A percentile compares a stretch with the other conserved stretches of the same genome.
phyloP scores from a whole-genome alignment of 2,797 vertebrate species.

The Apodemus agrarius region DNA sequence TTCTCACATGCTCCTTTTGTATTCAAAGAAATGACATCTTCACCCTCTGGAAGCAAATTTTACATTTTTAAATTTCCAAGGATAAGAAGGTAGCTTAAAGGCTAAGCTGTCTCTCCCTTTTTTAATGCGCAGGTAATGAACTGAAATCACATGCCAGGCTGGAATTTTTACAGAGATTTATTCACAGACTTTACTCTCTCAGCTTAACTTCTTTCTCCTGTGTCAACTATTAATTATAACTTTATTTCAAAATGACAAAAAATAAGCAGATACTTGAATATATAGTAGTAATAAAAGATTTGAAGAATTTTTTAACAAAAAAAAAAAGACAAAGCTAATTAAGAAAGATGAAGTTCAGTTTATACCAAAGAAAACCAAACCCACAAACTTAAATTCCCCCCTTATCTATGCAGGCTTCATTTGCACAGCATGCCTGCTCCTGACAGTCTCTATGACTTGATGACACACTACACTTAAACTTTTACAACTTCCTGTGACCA shows the following conservation, averaged over 20 bases:
- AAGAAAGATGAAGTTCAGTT: conserved; percentile 46
- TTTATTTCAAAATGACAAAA: conserved; percentile 68
- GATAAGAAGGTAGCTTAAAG: conserved; percentile 74
- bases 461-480: fast-evolving
- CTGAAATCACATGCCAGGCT: conserved; percentile 69
- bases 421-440: not conserved
- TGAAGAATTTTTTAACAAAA: conserved; percentile 42
- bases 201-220: conserved; percentile 15
- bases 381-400: not conserved
- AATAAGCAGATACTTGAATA: conserved; percentile 60
- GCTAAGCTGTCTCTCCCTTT: conserved; percentile 59
- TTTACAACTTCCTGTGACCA: not conserved
- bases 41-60: conserved; percentile 52
- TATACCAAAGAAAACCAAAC: conserved; percentile 43
- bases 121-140: conserved; percentile 72
- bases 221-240: conserved; percentile 69
- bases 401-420: not conserved
- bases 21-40: conserved; percentile 65
- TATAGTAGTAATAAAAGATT: conserved; percentile 16
- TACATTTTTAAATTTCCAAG: conserved; percentile 80
- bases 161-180: conserved; percentile 60
- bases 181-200: conserved; percentile 36
- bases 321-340: conserved; percentile 54
- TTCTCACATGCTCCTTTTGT: conserved; percentile 45
- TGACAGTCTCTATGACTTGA: not conserved